phyloP scores from a whole-genome alignment of 2,113 vertebrate species.

The Mastomys natalensis region DNA sequence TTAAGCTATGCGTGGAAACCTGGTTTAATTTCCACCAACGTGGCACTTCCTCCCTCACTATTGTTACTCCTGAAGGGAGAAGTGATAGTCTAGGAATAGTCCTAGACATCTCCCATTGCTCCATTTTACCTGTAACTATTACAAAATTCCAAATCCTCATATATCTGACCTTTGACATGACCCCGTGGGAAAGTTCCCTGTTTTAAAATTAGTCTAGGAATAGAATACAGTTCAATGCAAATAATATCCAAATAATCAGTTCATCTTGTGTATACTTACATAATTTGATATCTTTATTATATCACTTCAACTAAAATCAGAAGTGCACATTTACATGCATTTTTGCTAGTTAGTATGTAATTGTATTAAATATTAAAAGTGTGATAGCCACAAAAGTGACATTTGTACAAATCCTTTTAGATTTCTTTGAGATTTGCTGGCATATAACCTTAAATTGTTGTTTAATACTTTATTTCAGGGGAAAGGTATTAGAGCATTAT shows the following conservation, averaged over 20 bases:
- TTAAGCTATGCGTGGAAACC: constrained; percentile 64
- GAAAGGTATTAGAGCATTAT: neutral
- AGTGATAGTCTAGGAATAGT: neutral
- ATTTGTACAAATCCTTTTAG: neutral
- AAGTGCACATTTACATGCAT: neutral
- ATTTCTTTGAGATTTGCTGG: constrained; percentile 1
- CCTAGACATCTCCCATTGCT: neutral
- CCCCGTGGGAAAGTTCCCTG: neutral
- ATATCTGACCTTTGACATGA: neutral
- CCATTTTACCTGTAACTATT: neutral
- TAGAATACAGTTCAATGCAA: neutral
- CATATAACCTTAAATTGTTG: neutral
- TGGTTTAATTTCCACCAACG: constrained; percentile 64
- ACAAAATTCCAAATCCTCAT: neutral
- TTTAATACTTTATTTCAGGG: neutral
- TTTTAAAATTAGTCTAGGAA: neutral
- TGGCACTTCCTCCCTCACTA: neutral
- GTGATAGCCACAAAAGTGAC: neutral
- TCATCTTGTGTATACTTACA: neutral
- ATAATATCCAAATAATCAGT: neutral
- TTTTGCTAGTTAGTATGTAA: neutral
- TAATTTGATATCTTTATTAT: neutral
- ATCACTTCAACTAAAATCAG: constrained; percentile 10
- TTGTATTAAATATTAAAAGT: neutral
- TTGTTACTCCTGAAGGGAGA: neutral